Percentiles rank a stretch among this genome's conserved stretches.
Conservation (phyloP, 2,113 vertebrate genomes). For the Sakesphorus luctuosus region DNA sequence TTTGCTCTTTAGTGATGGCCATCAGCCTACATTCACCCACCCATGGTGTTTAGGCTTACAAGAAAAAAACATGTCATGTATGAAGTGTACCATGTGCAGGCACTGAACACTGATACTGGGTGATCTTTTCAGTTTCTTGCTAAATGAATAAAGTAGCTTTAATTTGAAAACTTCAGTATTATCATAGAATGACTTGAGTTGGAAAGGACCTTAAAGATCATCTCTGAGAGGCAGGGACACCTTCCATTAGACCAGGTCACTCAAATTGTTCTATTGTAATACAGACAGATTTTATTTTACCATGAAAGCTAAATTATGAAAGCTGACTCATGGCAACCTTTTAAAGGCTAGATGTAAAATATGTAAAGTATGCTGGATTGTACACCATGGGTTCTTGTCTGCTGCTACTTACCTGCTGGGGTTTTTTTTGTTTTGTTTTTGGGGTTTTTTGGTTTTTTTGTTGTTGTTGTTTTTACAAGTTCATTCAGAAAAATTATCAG, state of each 20-base stretch:
- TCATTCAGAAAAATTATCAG: neutral
- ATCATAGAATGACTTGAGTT: neutral
- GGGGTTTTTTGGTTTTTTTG: neutral
- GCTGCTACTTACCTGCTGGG: neutral
- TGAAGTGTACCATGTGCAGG: neutral
- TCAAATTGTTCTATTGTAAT: neutral
- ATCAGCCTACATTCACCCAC: neutral
- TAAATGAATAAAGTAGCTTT: neutral
- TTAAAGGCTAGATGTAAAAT: neutral
- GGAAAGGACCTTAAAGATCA: neutral
- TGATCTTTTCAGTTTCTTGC: neutral
- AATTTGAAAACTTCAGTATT: neutral
- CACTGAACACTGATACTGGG: neutral
- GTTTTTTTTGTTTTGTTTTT: neutral
- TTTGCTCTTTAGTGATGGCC: neutral
- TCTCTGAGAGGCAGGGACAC: neutral
- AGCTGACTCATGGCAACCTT: neutral
- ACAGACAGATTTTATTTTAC: neutral
- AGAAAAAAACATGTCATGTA: neutral
- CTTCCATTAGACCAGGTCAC: neutral
- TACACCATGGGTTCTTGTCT: neutral
- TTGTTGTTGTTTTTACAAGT: neutral
- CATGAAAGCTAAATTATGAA: neutral
- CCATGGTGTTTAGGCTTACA: too few species aligned
- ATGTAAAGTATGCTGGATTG: too few species aligned